Percentiles rank a stretch among this genome's conserved stretches.
phyloP scores from a whole-genome alignment of 53 echinoderm and acorn worm genomes.

The Stichopus horrens region DNA sequence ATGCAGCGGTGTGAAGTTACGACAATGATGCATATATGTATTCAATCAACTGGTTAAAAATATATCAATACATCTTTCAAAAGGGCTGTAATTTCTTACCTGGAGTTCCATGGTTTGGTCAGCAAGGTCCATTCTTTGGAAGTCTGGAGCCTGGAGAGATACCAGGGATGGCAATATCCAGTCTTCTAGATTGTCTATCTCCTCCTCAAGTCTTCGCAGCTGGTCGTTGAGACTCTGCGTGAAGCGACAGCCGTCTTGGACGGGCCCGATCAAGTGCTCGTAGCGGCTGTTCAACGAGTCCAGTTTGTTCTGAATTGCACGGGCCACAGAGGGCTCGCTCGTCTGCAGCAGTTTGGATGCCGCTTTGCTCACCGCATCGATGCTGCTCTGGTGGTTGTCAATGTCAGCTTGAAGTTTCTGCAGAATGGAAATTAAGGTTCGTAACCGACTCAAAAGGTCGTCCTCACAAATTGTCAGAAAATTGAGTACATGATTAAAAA shows the following conservation, averaged over 20 bases:
- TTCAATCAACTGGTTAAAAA: too few species aligned
- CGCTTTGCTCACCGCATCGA: conserved; percentile 83
- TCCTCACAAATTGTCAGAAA: too few species aligned
- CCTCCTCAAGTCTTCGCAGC: conserved; percentile 75
- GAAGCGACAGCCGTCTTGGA: conserved; percentile 68
- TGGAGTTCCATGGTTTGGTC: conserved; percentile 79
- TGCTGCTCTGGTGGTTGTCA: conserved; percentile 76
- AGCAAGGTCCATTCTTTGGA: conserved; percentile 76
- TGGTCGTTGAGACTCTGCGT: conserved; percentile 77
- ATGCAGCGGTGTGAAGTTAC: too few species aligned
- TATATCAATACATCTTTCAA: too few species aligned
- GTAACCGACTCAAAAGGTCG: too few species aligned
- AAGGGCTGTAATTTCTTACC: conserved; percentile 44
- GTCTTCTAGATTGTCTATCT: conserved; percentile 88
- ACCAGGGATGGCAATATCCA: conserved; percentile 93
- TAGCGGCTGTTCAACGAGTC: conserved; percentile 86
- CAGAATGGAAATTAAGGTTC: neutral
- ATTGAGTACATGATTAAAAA: too few species aligned
- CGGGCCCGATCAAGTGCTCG: conserved; percentile 60
- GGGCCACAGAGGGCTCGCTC: conserved; percentile 78
- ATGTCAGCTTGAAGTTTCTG: conserved; percentile 81
- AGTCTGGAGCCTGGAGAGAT: conserved; percentile 75
- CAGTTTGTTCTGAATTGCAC: conserved; percentile 74
- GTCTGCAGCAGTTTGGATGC: conserved; percentile 84
- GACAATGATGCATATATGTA: too few species aligned